phyloP scores from a whole-genome alignment of 2,888 invertebrate species.

The Ganaspis brasiliensis region DNA sequence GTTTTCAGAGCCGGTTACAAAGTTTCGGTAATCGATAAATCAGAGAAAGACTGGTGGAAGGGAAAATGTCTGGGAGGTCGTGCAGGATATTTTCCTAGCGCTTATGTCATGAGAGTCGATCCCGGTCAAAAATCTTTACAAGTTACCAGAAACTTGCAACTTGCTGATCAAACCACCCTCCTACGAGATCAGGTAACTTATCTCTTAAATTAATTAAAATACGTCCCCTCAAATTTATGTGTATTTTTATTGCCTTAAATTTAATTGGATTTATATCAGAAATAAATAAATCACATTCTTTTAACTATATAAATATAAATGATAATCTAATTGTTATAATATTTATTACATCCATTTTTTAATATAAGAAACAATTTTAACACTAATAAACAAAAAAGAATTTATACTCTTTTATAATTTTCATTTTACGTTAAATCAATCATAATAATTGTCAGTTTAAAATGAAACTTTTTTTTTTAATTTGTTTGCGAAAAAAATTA shows the following conservation, averaged over 20 bases:
- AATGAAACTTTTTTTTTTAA: too few species aligned
- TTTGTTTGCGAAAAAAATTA: neutral
- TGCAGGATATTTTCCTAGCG: slow-evolving; percentile 96
- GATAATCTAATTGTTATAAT: too few species aligned
- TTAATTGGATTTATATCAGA: too few species aligned
- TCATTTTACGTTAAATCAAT: too few species aligned
- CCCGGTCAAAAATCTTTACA: slow-evolving; percentile 95
- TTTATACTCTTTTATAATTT: too few species aligned
- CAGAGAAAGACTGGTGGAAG: slow-evolving; percentile 99
- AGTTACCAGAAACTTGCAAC: slow-evolving; percentile 92
- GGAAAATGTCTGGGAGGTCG: slow-evolving; percentile 94
- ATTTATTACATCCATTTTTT: too few species aligned
- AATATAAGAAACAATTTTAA: too few species aligned
- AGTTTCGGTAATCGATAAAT: slow-evolving; percentile 95
- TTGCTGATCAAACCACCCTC: slow-evolving; percentile 85
- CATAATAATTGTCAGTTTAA: too few species aligned
- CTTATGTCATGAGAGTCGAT: slow-evolving; percentile 94
- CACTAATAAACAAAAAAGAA: too few species aligned
- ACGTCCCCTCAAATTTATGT: neutral
- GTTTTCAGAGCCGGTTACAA: slow-evolving; percentile 80
- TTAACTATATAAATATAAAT: too few species aligned
- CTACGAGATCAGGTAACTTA: slow-evolving; percentile 75
- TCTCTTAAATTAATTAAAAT: neutral
- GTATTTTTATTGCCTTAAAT: neutral
- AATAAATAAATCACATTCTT: too few species aligned